Conservation (phyloP, 2,113 vertebrate species). For the Dicerorhinus sumatrensis region DNA sequence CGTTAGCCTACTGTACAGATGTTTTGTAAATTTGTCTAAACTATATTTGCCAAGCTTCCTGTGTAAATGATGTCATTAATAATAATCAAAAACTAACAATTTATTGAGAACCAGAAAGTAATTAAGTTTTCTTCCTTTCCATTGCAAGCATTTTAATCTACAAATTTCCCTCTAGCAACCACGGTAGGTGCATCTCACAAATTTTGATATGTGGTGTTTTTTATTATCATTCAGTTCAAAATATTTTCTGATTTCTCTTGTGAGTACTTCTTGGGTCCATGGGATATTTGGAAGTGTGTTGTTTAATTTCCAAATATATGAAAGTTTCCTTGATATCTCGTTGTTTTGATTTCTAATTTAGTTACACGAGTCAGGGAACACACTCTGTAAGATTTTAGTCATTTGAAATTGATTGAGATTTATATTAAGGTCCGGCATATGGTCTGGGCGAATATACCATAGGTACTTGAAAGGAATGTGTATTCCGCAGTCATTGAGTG, state of each 20-base stretch:
- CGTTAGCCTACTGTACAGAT: neutral
- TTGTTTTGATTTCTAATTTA: conserved; percentile 1
- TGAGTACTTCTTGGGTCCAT: neutral
- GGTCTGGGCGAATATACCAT: neutral
- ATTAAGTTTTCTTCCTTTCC: neutral
- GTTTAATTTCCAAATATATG: conserved; percentile 42
- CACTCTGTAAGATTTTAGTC: neutral
- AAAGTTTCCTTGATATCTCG: neutral
- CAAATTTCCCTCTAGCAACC: neutral
- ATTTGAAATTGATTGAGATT: neutral
- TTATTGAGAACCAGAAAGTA: neutral
- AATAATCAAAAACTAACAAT: neutral
- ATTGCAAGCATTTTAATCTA: neutral
- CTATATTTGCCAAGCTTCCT: neutral
- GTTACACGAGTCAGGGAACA: neutral
- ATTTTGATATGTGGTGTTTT: neutral
- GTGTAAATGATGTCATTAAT: neutral
- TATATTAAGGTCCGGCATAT: neutral
- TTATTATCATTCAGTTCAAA: neutral
- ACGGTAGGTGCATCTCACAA: neutral
- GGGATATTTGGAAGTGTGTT: neutral
- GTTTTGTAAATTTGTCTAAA: neutral
- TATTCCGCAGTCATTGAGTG: neutral
- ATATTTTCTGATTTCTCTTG: neutral
- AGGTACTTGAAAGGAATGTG: neutral